These are phyloP conservation scores for Limonius californicus DNA, from an alignment of 1,140 invertebrate species.

Conservation along the genomic window DNA sequence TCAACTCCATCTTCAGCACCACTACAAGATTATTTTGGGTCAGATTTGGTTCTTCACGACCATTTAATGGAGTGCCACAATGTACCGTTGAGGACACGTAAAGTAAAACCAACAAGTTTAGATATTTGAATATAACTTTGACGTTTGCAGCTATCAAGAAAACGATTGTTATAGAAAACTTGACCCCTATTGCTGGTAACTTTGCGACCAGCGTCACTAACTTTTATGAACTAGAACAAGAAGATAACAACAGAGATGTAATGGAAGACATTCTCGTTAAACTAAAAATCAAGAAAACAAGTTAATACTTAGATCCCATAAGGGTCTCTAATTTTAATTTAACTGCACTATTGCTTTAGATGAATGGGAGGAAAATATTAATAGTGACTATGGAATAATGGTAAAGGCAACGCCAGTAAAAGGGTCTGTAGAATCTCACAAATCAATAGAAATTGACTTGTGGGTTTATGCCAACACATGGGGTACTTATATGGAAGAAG, in stretches of 20 bases:
- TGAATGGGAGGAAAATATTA: slow-evolving; percentile 25
- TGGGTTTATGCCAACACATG: slow-evolving; percentile 47
- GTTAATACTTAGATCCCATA: too few species aligned
- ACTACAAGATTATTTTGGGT: neutral
- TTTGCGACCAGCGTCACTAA: slow-evolving; percentile 27
- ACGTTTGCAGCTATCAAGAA: slow-evolving; percentile 31
- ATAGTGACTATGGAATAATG: slow-evolving; percentile 31
- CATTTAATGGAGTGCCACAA: slow-evolving; percentile 24
- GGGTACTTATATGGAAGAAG: slow-evolving; percentile 47
- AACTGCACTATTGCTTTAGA: too few species aligned
- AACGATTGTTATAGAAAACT: slow-evolving; percentile 39
- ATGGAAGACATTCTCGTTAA: too few species aligned
- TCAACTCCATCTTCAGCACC: neutral
- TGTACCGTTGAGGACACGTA: slow-evolving; percentile 26
- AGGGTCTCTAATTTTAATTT: too few species aligned
- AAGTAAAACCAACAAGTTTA: neutral
- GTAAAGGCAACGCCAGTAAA: slow-evolving; percentile 25
- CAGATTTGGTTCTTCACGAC: slow-evolving; percentile 27
- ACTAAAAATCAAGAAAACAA: too few species aligned
- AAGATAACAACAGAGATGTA: too few species aligned
- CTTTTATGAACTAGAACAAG: slow-evolving; percentile 13
- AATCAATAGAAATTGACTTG: slow-evolving; percentile 35
- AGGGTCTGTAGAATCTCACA: slow-evolving; percentile 20
- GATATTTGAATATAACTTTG: neutral
- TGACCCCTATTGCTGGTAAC: slow-evolving; percentile 33